Evolutionary conservation across 2,888 invertebrate genomes (phyloP).

Genomic region (Cabera pusaria): DNA sequence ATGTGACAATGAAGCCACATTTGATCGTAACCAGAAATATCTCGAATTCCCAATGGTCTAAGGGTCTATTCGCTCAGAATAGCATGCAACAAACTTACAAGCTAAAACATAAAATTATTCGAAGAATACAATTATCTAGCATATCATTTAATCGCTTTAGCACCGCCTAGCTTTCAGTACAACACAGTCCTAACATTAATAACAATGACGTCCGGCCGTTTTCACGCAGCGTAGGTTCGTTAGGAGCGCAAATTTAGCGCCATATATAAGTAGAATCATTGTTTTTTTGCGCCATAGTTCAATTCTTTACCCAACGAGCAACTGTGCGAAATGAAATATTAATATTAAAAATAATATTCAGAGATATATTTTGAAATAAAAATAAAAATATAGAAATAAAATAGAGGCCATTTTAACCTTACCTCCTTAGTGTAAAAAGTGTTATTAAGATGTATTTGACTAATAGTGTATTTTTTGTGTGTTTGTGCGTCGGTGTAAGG

Average conservation of each 20-base stretch:
- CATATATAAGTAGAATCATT: conserved; percentile 71
- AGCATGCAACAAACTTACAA: no score
- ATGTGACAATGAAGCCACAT: no score
- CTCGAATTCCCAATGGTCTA: no score
- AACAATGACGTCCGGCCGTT: conserved; percentile 81
- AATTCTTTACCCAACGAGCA: conserved; percentile 47
- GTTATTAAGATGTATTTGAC: conserved; percentile 61
- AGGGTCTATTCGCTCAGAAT: no score
- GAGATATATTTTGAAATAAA: no score
- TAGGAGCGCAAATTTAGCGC: conserved; percentile 70
- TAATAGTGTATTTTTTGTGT: conserved; percentile 58
- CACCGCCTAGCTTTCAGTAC: conserved; percentile 36
- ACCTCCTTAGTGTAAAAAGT: conserved; percentile 2
- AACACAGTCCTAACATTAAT: conserved; percentile 50
- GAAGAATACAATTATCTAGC: no score
- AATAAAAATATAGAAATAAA: background rate
- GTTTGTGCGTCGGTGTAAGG: conserved; percentile 63
- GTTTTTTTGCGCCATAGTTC: conserved; percentile 74
- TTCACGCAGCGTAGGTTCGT: conserved; percentile 70
- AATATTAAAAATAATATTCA: conserved; percentile 18
- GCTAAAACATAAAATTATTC: no score
- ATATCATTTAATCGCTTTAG: no score
- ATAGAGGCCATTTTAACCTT: background rate
- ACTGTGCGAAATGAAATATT: conserved; percentile 38
- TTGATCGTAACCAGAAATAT: no score